Conservation (phyloP, 1,140 invertebrate species). For the Calosoma granatense region DNA sequence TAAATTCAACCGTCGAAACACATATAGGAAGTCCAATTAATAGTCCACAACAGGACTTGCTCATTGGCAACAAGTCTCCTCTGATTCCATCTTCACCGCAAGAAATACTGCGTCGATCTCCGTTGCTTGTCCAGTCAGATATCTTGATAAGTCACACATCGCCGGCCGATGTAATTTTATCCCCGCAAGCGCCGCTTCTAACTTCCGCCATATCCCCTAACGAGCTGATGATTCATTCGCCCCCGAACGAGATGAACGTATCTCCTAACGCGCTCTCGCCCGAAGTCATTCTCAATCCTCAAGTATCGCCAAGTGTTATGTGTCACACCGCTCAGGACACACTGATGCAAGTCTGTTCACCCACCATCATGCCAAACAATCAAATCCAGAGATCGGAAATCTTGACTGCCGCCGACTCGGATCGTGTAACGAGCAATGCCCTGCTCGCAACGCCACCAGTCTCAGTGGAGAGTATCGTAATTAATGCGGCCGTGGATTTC, state of each 20-base stretch:
- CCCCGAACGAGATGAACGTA: slow-evolving; percentile 23
- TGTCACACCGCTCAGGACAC: slow-evolving; percentile 34
- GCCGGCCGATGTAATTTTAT: slow-evolving; percentile 41
- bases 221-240: slow-evolving; percentile 20
- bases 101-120: not conserved
- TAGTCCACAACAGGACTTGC: slow-evolving; percentile 19
- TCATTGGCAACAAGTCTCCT: slow-evolving; percentile 29
- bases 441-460: slow-evolving; percentile 47
- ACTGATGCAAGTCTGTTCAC: slow-evolving; percentile 28
- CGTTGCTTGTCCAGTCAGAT: not conserved
- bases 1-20: slow-evolving; percentile 51
- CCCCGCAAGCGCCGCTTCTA: slow-evolving; percentile 30
- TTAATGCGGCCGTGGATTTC: slow-evolving; percentile 53
- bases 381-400: slow-evolving; percentile 4
- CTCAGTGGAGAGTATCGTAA: slow-evolving; percentile 53
- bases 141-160: slow-evolving; percentile 25
- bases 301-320: slow-evolving; percentile 46
- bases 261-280: slow-evolving; percentile 36
- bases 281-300: slow-evolving; percentile 49
- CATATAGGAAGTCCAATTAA: slow-evolving; percentile 37
- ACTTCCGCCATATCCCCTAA: slow-evolving; percentile 18
- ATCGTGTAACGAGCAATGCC: slow-evolving; percentile 28
- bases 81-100: slow-evolving; percentile 15
- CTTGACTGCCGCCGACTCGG: not conserved
- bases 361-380: slow-evolving; percentile 9